Percentiles rank a stretch among this genome's conserved stretches.
Evolutionary conservation across 2,888 invertebrate genomes (phyloP).

Genomic region (Thymelicus sylvestris): DNA sequence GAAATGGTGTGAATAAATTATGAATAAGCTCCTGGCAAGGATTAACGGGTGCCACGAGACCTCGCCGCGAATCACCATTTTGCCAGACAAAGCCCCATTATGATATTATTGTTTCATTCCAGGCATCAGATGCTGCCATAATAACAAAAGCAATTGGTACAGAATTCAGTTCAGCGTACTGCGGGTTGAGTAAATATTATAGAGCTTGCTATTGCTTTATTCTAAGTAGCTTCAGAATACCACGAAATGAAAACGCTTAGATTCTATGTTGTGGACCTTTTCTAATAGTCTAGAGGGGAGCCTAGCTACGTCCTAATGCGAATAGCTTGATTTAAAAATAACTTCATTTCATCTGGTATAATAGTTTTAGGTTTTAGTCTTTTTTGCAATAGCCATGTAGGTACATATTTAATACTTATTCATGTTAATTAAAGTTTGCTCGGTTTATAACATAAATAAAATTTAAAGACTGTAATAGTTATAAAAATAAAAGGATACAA

Average conservation of each 20-base stretch:
- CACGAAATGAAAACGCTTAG: not conserved
- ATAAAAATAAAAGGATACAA: too few species aligned
- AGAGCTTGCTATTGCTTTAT: conserved; percentile 20
- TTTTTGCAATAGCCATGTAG: too few species aligned
- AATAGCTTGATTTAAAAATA: too few species aligned
- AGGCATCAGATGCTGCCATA: conserved; percentile 42
- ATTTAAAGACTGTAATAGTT: too few species aligned
- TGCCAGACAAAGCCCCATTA: conserved; percentile 54
- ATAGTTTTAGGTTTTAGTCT: too few species aligned
- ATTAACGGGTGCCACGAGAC: conserved; percentile 67
- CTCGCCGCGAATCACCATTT: conserved; percentile 55
- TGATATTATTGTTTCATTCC: conserved; percentile 52
- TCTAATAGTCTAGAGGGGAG: too few species aligned
- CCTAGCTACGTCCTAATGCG: too few species aligned
- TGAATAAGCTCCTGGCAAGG: conserved; percentile 67
- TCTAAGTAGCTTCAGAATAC: not conserved
- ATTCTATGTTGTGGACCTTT: too few species aligned
- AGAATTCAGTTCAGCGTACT: conserved; percentile 23
- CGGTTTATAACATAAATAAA: too few species aligned
- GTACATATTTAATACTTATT: too few species aligned
- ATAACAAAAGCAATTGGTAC: conserved; percentile 38
- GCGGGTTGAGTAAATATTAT: conserved; percentile 17
- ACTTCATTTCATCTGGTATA: too few species aligned
- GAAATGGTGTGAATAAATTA: conserved; percentile 75
- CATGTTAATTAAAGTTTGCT: too few species aligned